These are phyloP conservation scores for Neodontobutis hainanensis DNA, from an alignment of 2,113 vertebrate species.

Conservation along the genomic window DNA sequence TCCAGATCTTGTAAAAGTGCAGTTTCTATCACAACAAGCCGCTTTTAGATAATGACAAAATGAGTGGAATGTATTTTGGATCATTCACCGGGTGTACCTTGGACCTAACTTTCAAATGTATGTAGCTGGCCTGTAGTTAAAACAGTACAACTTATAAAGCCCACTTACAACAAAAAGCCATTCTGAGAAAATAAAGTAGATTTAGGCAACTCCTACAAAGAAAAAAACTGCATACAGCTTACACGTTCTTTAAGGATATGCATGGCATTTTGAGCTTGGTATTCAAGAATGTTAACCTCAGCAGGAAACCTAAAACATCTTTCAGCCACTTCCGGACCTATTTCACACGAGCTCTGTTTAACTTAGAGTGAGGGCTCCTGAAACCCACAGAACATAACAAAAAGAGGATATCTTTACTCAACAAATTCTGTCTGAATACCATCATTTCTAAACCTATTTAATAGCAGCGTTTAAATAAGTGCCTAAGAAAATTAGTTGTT, in stretches of 20 bases:
- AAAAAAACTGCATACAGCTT: neutral
- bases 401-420: too few species aligned
- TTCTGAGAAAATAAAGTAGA: conserved; percentile 14
- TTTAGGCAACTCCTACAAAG: neutral
- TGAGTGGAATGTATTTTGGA: conserved; percentile 65
- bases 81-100: conserved; percentile 53
- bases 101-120: conserved; percentile 41
- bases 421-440: too few species aligned
- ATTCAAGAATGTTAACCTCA: conserved; percentile 57
- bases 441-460: conserved; percentile 32
- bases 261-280: conserved; percentile 31
- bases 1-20: conserved; percentile 42
- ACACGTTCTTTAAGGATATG: conserved; percentile 19
- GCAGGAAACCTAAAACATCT: conserved; percentile 70
- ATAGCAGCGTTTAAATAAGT: conserved; percentile 38
- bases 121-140: neutral
- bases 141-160: neutral
- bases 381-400: neutral
- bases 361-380: neutral
- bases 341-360: conserved; percentile 40
- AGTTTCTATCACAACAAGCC: conserved; percentile 41
- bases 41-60: conserved; percentile 53
- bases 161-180: conserved; percentile 2
- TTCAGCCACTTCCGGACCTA: conserved; percentile 66
- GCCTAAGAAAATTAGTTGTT: conserved; percentile 38